Conservation (phyloP, 2,113 vertebrate species). For the Hirundichthys speculiger region DNA sequence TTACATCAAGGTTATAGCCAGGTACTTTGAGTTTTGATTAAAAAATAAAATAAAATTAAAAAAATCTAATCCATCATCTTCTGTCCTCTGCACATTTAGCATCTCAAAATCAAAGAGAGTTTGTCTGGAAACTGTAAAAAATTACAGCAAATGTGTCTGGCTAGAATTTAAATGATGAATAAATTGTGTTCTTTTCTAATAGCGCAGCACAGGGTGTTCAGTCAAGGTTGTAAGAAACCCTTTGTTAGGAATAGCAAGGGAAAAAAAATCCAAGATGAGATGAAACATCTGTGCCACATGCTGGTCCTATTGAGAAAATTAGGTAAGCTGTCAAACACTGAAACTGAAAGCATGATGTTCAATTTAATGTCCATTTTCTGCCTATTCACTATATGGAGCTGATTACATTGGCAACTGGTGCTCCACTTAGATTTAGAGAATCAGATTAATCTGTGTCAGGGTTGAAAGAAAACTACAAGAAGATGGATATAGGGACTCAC, state of each 20-base stretch:
- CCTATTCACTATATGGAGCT: constrained; percentile 52
- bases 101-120: constrained; percentile 1
- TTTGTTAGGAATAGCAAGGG: constrained; percentile 53
- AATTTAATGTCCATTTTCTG: constrained; percentile 63
- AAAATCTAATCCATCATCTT: not conserved
- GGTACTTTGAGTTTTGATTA: constrained; percentile 38
- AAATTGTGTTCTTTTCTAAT: constrained; percentile 43
- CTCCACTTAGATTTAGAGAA: constrained; percentile 59
- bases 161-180: constrained; percentile 28
- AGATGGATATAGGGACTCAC: constrained; percentile 2
- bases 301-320: constrained; percentile 49
- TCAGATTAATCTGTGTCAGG: constrained; percentile 55
- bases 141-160: constrained; percentile 14
- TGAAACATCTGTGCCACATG: constrained; percentile 65
- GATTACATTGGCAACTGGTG: constrained; percentile 57
- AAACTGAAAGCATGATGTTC: constrained; percentile 55
- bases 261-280: constrained; percentile 51
- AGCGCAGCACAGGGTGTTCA: constrained; percentile 39
- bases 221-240: constrained; percentile 51
- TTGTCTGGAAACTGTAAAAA: constrained; percentile 8
- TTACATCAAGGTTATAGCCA: constrained; percentile 28
- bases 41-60: too few species aligned
- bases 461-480: constrained; percentile 16
- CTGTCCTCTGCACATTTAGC: not conserved
- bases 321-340: constrained; percentile 33